Base-by-base conservation (phyloP, 1,140 invertebrate species). In the Venustaconcha ellipsiformis region DNA sequence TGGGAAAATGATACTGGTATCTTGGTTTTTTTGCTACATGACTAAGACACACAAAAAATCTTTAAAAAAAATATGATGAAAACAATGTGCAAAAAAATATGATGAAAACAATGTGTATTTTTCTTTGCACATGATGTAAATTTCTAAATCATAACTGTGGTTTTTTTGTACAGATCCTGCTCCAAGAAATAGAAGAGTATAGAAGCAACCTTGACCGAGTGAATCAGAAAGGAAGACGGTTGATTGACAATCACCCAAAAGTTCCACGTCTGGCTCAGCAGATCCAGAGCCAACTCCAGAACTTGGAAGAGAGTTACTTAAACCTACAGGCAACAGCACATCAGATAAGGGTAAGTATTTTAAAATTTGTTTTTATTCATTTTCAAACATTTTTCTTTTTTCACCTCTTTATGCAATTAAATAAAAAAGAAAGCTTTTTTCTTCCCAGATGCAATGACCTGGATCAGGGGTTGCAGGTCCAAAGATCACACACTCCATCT, bases 291-390 rank as follows among this genome's bases (percentile, higher is more conserved):
- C 96, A 98, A 89, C 84, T 98, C 20, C 93, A 93, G 82, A 98
- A 98, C 87, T 94, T 99, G 6, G 95, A 96, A 86, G 96, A 98
- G 23, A 98, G 96, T 85, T 98, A 98, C 86, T 94, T 96, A 85
- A 96, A 96, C 0, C 89, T 98, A 17, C 88, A 97, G 26, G 93
- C 95, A 59, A 98, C 96, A 18, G 97, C 96, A n/a, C 87, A 95
- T 30, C 96, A 98, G 89, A 98, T 98, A 79, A 95, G 95, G 85
- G 89, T 91, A 81, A 87, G 87, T 23, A 58, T 26, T 55, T 67
- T 15, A 64, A n/a, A 57, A 56, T 20, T 65, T 64, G 70, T 60
- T 18, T 72, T 55, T 56, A n/a, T 72, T 65, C 23, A 57, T 13
- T n/a, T 48, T n/a, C 14, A 18, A 58, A 69, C 57, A 69, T 59